phyloP scores from a whole-genome alignment of 1,140 invertebrate species.

The Andrena cerasifolii region DNA sequence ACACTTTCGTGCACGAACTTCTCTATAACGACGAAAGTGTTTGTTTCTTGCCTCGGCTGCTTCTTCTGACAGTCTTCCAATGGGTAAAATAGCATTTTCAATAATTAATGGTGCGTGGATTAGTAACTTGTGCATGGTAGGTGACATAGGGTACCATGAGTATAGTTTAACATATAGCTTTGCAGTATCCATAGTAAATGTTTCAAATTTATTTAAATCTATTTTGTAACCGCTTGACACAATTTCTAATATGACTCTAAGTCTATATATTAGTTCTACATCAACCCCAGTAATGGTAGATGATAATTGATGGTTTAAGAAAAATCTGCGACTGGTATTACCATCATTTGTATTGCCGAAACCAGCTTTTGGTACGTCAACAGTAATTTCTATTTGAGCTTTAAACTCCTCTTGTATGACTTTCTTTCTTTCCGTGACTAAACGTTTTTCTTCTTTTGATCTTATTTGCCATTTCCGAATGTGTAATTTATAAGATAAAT shows the following conservation, averaged over 20 bases:
- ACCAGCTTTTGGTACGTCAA: neutral
- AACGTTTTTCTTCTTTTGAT: neutral
- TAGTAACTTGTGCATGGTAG: neutral
- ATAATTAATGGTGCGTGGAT: neutral
- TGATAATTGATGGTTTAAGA: neutral
- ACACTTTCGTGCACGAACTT: neutral
- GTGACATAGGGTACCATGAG: neutral
- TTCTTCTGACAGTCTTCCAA: slow-evolving; percentile 15
- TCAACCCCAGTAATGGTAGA: neutral
- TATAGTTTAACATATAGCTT: neutral
- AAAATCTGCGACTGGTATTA: neutral
- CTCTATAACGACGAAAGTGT: neutral
- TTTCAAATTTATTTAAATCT: neutral
- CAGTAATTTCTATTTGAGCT: neutral
- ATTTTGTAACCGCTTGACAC: neutral
- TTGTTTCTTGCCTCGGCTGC: slow-evolving; percentile 28
- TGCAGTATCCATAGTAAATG: neutral
- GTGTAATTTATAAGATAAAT: slow-evolving; percentile 18
- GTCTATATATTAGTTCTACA: neutral
- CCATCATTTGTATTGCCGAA: neutral
- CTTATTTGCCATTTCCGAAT: slow-evolving; percentile 4
- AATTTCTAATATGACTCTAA: neutral
- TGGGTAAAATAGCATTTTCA: neutral
- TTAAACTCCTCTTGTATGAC: neutral
- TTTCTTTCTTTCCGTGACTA: neutral